These are phyloP conservation scores for Dolichotis patagonum DNA, from an alignment of 2,113 vertebrate genomes.

Conservation along the genomic window DNA sequence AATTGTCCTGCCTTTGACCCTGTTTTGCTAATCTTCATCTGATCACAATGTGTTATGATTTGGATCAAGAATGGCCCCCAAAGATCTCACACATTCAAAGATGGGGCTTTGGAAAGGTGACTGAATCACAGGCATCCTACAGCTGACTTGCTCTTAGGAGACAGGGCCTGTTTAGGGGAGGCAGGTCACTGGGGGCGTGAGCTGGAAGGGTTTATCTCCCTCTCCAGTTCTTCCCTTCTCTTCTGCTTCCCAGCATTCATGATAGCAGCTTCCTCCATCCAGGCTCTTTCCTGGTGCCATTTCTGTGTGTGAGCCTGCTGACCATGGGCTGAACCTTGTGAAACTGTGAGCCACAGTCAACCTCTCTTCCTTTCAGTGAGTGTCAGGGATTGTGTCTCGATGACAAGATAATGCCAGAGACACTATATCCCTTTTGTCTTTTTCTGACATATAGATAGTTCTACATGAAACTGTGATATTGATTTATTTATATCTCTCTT, in stretches of 20 bases:
- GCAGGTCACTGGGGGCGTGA: neutral
- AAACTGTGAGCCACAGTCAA: neutral
- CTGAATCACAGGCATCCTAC: neutral
- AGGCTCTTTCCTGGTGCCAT: neutral
- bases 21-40: conserved; percentile 6
- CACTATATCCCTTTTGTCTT: neutral
- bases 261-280: neutral
- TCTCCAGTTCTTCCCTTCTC: neutral
- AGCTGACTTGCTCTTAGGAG: neutral
- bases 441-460: neutral
- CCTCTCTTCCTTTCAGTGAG: neutral
- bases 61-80: neutral
- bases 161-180: neutral
- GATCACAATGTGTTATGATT: neutral
- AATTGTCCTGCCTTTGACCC: neutral
- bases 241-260: neutral
- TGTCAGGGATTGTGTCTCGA: neutral
- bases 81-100: neutral
- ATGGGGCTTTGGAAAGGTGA: neutral
- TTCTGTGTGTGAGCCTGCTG: neutral
- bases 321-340: neutral
- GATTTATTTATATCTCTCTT: neutral
- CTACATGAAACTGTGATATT: neutral
- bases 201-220: neutral
- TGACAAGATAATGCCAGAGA: neutral